Evolutionary conservation across 2,113 vertebrate species (phyloP).

Genomic region (Rhinopomastus cyanomelas): DNA sequence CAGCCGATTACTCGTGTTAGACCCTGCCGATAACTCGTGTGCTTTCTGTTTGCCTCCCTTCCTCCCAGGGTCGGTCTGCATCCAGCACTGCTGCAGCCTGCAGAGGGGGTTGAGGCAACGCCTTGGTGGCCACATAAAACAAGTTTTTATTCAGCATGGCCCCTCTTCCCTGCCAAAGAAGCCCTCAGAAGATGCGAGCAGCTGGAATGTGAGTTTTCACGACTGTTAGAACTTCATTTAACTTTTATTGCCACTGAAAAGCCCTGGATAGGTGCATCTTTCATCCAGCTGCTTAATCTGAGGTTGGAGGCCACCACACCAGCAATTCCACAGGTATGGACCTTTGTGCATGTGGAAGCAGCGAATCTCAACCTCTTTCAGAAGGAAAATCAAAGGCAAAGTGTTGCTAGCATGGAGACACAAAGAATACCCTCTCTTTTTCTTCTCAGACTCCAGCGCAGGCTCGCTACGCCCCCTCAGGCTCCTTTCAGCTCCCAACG

Average conservation of each 20-base stretch:
- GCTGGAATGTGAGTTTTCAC: constrained; percentile 32
- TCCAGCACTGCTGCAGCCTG: not conserved
- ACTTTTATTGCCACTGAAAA: constrained; percentile 32
- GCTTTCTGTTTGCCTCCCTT: constrained; percentile 15
- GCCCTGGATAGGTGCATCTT: not conserved
- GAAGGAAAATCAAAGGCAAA: constrained; percentile 29
- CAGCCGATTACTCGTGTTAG: not conserved
- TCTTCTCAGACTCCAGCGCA: not conserved
- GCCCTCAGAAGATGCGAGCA: constrained; percentile 14
- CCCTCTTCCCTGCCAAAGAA: not conserved
- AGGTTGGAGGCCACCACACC: not conserved
- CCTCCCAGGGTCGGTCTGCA: not conserved
- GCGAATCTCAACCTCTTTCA: not conserved
- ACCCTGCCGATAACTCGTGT: constrained; percentile 5
- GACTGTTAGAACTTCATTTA: constrained; percentile 18
- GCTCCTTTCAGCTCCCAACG: constrained; percentile 29
- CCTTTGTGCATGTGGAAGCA: not conserved
- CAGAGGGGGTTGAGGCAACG: not conserved
- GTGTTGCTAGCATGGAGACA: not conserved
- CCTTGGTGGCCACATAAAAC: constrained; percentile 20
- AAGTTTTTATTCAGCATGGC: not conserved
- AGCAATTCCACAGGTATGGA: not conserved
- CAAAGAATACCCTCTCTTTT: constrained; percentile 33
- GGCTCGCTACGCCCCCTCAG: constrained; percentile 15
- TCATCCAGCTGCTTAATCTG: constrained; percentile 16